Evolutionary conservation across 2,113 vertebrate genomes (phyloP).

Genomic region (Octodon degus): DNA sequence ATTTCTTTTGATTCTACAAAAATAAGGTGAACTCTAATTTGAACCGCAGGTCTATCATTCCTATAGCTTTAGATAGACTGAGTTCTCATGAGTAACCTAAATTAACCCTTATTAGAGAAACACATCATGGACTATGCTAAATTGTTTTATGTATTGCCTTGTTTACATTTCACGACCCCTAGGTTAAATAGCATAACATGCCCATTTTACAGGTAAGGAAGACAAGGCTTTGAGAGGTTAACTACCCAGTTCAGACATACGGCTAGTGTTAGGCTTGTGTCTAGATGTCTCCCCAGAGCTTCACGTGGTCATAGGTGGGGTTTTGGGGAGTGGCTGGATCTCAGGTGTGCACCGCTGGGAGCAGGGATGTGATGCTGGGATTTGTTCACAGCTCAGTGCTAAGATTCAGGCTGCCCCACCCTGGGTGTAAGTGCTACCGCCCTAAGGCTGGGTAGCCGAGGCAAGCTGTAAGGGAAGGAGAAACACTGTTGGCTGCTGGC

Average conservation of each 20-base stretch:
- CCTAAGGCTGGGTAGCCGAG: not conserved
- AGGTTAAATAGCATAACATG: not conserved
- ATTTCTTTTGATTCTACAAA: conserved; percentile 28
- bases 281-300: not conserved
- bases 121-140: not conserved
- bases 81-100: conserved; percentile 5
- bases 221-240: not conserved
- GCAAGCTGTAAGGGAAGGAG: not conserved
- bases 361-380: not conserved
- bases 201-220: not conserved
- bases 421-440: not conserved
- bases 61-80: not conserved
- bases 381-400: not conserved
- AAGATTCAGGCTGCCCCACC: not conserved
- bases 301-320: not conserved
- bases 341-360: not conserved
- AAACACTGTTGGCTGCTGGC: not conserved
- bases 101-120: not conserved
- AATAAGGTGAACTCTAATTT: not conserved
- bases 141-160: not conserved
- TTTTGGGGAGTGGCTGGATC: not conserved
- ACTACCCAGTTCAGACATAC: not conserved
- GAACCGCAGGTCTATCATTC: not conserved
- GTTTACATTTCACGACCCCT: not conserved
- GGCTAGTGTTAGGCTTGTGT: not conserved